phyloP scores from a whole-genome alignment of 2,797 vertebrate genomes.

The Uromys caudimaculatus region DNA sequence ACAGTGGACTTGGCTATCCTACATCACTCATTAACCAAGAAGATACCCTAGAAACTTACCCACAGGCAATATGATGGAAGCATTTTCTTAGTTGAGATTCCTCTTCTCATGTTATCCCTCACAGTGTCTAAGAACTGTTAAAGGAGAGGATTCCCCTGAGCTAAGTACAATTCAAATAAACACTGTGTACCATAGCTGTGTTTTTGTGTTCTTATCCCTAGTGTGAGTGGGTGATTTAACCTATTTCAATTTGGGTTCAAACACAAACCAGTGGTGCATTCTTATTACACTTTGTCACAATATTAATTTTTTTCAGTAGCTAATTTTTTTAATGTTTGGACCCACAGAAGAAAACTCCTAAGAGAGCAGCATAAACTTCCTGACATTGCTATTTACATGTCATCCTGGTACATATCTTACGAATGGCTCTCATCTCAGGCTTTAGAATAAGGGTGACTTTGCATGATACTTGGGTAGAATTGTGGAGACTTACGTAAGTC shows the following conservation, averaged over 20 bases:
- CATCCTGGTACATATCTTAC: not conserved
- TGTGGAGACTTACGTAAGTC: not conserved
- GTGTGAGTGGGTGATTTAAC: conserved; percentile 48
- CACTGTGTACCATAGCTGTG: conserved; percentile 6
- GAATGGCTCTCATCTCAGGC: not conserved
- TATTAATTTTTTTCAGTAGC: not conserved
- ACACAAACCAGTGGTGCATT: not conserved
- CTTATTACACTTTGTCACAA: conserved; percentile 29
- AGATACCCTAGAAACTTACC: not conserved
- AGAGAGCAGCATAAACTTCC: conserved; percentile 18
- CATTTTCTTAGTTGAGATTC: not conserved
- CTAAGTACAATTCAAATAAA: conserved; percentile 68
- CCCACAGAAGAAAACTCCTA: conserved; percentile 3
- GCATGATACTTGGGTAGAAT: not conserved
- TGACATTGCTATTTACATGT: not conserved
- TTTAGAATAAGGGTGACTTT: conserved; percentile 63
- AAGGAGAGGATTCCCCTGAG: conserved; percentile 56
- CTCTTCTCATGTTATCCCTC: not conserved
- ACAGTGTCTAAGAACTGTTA: conserved; percentile 45
- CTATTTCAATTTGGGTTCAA: conserved; percentile 20
- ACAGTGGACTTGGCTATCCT: not conserved
- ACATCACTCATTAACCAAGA: not conserved
- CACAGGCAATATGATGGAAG: not conserved
- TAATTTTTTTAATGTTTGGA: conserved; percentile 55
- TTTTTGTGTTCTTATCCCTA: conserved; percentile 28